phyloP scores from a whole-genome alignment of 2,797 vertebrate genomes.

The Discoglossus pictus region DNA sequence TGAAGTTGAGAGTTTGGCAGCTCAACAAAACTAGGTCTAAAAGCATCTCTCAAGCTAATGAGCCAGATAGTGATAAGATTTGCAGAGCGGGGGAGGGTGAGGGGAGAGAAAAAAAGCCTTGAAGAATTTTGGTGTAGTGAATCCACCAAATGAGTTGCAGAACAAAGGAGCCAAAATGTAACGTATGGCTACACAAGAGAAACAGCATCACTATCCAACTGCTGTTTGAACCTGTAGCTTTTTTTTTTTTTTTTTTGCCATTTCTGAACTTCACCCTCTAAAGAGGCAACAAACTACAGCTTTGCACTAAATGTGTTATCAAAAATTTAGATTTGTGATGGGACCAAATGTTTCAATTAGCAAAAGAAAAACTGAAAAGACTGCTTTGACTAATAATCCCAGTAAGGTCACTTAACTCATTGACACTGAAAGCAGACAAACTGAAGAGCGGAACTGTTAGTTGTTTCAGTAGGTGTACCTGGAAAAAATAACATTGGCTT shows the following conservation, averaged over 20 bases:
- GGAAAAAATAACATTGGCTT: not conserved
- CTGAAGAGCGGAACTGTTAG: conserved; percentile 70
- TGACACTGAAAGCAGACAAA: conserved; percentile 80
- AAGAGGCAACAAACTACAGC: conserved; percentile 79
- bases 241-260: conserved; percentile 62
- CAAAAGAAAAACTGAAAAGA: conserved; percentile 68
- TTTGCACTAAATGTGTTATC: conserved; percentile 71
- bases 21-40: too few species aligned
- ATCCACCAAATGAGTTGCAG: too few species aligned
- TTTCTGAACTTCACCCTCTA: conserved; percentile 59
- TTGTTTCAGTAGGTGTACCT: conserved; percentile 67
- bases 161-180: too few species aligned
- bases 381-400: conserved; percentile 66
- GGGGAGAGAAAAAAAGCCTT: too few species aligned
- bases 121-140: too few species aligned
- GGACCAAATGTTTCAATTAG: conserved; percentile 59
- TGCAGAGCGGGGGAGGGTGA: too few species aligned
- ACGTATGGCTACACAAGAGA: conserved; percentile 38
- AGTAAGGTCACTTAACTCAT: conserved; percentile 97
- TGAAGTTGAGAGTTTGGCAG: too few species aligned
- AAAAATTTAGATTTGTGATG: conserved; percentile 63
- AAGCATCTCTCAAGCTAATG: too few species aligned
- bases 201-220: not conserved
- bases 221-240: conserved; percentile 53
- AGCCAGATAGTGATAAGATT: too few species aligned